Evolutionary conservation across 1,140 invertebrate genomes (phyloP).

Genomic region (Bombus sibiricus): DNA sequence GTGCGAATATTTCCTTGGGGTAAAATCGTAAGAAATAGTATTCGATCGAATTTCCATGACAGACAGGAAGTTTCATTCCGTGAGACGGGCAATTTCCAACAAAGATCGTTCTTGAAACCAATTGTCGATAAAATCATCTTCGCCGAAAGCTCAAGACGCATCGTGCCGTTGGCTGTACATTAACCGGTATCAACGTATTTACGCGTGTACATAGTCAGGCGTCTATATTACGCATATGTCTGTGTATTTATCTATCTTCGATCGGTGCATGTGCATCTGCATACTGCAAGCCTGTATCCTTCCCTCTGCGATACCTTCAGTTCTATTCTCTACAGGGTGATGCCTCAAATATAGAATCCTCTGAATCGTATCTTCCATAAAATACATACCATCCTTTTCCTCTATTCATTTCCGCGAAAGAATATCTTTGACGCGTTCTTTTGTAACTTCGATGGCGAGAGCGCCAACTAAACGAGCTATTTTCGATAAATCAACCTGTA

Average conservation of each 20-base stretch:
- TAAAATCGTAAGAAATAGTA: background rate
- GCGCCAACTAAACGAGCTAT: background rate
- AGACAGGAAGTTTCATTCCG: background rate
- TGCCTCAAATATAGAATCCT: background rate
- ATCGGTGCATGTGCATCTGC: constrained; percentile 24
- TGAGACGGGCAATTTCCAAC: background rate
- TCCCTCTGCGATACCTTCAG: background rate
- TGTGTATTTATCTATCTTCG: constrained; percentile 36
- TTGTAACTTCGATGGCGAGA: background rate
- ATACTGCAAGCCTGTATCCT: background rate
- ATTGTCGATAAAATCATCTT: background rate
- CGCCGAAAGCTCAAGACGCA: background rate
- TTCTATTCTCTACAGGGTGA: background rate
- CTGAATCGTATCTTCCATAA: background rate
- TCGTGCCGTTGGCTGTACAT: background rate
- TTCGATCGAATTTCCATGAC: background rate
- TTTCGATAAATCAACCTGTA: background rate
- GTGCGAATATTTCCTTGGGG: background rate
- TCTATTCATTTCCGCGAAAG: background rate
- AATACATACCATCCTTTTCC: background rate
- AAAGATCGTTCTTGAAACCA: background rate
- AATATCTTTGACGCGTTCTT: background rate
- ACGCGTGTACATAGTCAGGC: background rate
- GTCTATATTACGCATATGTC: background rate
- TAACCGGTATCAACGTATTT: background rate